phyloP scores from a whole-genome alignment of 1,140 invertebrate species.

The Lepidostoma basale region DNA sequence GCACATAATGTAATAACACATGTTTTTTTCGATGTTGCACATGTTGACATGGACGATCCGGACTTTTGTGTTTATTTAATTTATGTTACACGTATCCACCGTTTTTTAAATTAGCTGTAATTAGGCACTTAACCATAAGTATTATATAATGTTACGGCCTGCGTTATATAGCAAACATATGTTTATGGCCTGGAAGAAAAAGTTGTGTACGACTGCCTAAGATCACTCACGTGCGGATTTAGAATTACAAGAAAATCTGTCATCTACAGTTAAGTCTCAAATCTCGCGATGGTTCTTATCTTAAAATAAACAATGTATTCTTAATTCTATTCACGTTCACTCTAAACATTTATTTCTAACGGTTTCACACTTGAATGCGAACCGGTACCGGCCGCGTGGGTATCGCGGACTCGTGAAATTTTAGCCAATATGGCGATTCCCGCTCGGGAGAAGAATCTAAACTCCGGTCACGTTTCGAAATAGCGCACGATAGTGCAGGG shows the following conservation, averaged over 20 bases:
- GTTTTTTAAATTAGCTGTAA: too few relatives aligned
- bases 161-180: too few relatives aligned
- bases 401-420: background rate
- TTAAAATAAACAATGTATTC: background rate
- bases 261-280: slow-evolving; percentile 2
- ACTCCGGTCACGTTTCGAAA: slow-evolving; percentile 3
- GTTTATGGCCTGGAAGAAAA: too few relatives aligned
- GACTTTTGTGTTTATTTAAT: too few relatives aligned
- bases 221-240: background rate
- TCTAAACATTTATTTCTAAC: slow-evolving; percentile 14
- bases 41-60: too few relatives aligned
- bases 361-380: background rate
- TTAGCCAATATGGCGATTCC: background rate
- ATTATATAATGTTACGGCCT: too few relatives aligned
- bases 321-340: background rate
- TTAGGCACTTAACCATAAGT: too few relatives aligned
- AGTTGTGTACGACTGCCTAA: too few relatives aligned
- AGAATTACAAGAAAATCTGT: background rate
- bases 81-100: too few relatives aligned
- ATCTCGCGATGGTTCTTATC: background rate
- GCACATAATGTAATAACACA: too few relatives aligned
- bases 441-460: background rate
- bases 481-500: background rate
- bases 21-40: too few relatives aligned
- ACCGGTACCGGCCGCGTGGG: background rate